These are phyloP conservation scores for Diploptera punctata DNA, from an alignment of 2,888 invertebrate genomes.

Conservation along the genomic window DNA sequence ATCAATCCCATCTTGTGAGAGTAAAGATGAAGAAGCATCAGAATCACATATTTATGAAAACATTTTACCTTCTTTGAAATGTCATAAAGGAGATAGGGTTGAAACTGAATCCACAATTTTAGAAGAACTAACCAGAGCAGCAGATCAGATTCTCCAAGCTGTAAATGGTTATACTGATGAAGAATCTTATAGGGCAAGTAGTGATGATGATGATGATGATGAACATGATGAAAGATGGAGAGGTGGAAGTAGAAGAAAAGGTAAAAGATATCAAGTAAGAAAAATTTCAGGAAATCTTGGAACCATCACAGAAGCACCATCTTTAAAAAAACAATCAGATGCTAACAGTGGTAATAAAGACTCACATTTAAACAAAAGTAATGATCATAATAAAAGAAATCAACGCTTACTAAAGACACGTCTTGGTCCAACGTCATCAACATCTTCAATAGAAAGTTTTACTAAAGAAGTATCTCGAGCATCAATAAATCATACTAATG, in stretches of 20 bases:
- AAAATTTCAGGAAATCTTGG: slow-evolving; percentile 34
- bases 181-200: slow-evolving; percentile 50
- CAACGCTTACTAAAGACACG: slow-evolving; percentile 16
- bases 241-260: slow-evolving; percentile 40
- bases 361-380: neutral
- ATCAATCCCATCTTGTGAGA: neutral
- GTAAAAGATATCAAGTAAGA: slow-evolving; percentile 37
- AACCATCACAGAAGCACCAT: slow-evolving; percentile 44
- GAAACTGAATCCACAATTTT: slow-evolving; percentile 52
- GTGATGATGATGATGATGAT: slow-evolving; percentile 53
- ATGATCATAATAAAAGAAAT: neutral
- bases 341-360: neutral
- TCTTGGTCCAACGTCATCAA: slow-evolving; percentile 52
- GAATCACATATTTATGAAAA: slow-evolving; percentile 36
- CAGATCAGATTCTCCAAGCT: slow-evolving; percentile 65
- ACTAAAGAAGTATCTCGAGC: slow-evolving; percentile 43
- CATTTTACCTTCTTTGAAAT: too few species aligned
- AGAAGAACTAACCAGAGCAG: slow-evolving; percentile 64
- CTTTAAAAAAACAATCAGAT: neutral
- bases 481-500: neutral
- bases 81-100: neutral
- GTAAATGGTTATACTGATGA: slow-evolving; percentile 62
- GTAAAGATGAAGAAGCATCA: neutral
- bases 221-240: slow-evolving; percentile 51
- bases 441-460: slow-evolving; percentile 51